These are phyloP conservation scores for Apocheima hispidaria DNA, from an alignment of 2,888 invertebrate species.

Conservation along the genomic window DNA sequence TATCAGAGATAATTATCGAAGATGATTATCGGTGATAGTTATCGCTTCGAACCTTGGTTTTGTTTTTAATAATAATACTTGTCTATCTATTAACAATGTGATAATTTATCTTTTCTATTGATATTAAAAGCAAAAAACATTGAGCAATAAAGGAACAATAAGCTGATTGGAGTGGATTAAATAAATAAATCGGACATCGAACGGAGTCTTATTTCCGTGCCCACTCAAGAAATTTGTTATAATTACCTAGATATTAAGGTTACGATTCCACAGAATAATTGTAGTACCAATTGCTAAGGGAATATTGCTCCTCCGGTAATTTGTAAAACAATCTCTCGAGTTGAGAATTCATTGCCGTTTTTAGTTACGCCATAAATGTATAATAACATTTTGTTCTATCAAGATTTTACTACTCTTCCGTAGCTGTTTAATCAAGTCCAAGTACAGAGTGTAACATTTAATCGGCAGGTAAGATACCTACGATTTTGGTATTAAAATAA, in stretches of 20 bases:
- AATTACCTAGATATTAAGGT: constrained; percentile 49
- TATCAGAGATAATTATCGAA: no score
- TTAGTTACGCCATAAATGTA: constrained; percentile 39
- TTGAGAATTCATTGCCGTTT: constrained; percentile 31
- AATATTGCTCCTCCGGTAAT: constrained; percentile 60
- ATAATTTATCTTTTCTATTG: not conserved
- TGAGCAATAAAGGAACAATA: not conserved
- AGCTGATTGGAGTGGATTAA: constrained; percentile 8
- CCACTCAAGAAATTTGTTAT: constrained; percentile 47
- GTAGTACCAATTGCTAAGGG: constrained; percentile 53
- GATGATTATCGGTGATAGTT: no score
- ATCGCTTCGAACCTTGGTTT: no score
- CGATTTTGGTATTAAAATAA: constrained; percentile 1
- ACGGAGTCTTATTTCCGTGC: not conserved
- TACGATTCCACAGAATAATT: constrained; percentile 62
- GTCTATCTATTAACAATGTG: not conserved
- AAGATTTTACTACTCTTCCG: constrained; percentile 43
- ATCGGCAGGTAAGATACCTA: constrained; percentile 14
- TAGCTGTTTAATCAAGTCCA: constrained; percentile 52
- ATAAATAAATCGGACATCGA: constrained; percentile 7
- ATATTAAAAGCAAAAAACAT: not conserved
- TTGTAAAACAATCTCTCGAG: constrained; percentile 60
- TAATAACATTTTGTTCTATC: constrained; percentile 46
- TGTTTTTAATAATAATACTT: no score
- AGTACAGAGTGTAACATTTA: constrained; percentile 36